Base-by-base conservation (phyloP, 2,888 invertebrate species). In the Strigamia crassipes region DNA sequence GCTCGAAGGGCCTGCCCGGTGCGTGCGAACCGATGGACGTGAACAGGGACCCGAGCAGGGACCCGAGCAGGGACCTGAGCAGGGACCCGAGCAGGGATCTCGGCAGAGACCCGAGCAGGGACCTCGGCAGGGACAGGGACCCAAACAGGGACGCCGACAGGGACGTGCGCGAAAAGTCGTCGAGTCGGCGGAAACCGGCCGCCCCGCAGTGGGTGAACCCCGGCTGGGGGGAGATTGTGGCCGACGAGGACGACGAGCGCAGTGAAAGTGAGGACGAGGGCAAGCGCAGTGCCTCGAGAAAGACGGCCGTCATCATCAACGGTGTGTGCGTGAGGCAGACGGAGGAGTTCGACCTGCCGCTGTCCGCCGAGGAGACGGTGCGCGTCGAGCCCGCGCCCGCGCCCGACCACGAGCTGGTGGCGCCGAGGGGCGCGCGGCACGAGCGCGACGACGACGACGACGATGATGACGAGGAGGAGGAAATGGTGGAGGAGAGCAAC, bases 121-220 rank as follows among this genome's bases (percentile, higher is more conserved):
- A 34, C 1, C 18, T 27, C 27, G 3, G 27, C 78, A 18, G 31
- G 73, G n/a, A 21, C 38, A 23, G 38, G 15, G 31, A 31, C 78
- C 12, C 9, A 10, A 18, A 15, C 34, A 27, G 27, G 31, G 77
- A n/a, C 15, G 15, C 38, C 38, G 38, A 38, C 78, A 21, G 34
- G 77, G 18, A 31, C 18, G n/a, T 42, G 18, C 9, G 80, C 51
- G 73, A 42, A 21, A 56, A 61, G 34, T 80, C 92, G 85, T 91
- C 92, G 78, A 94, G 93, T 82, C 90, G 96, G 84, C 91, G 97
- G 86, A 98, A 98, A 90, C 96, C 97, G 0, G 96, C 96, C 0
- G 96, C 97, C 81, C 97, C 98, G 1, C 97, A 98, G 89, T 97
- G 97, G 96, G 96, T 97, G 5, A 97, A 97, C 88, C 97, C 97